Base-by-base conservation (phyloP, 2,797 vertebrate species). In the Lagocephalus sceleratus region DNA sequence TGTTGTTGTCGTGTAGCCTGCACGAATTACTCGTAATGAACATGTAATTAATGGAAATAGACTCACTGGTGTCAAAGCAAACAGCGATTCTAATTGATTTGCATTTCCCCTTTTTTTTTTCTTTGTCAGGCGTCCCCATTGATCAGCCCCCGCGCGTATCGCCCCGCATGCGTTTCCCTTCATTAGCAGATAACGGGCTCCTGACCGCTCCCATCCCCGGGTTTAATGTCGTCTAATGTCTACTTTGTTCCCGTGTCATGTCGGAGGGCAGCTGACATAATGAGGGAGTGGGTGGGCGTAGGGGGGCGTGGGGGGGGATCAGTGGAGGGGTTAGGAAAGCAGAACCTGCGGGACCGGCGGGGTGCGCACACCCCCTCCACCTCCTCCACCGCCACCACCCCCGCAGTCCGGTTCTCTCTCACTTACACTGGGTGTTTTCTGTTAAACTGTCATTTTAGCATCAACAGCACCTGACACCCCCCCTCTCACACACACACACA, bases 181-280 rank as follows among this genome's bases (percentile, higher is more conserved):
- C 97, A 98, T 98, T 98, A 97, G 93, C 90, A 91, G 95, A 98
- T 99, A 98, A 98, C 95, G 93, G 94, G 93, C 93, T 95, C 92
- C 96, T 98, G 96, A 98, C 98, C 95, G 96, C 95, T 94, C 93
- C 94, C 92, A 93, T 97, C 94, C 93, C 86, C 66, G 90, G 92
- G 92, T 94, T 95, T 98, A 98, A 98, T 97, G 95, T 95, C 92
- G 93, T 93, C 93, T 98, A 98, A 98, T 97, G 94, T 96, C 94
- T 93, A 95, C 97, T 98, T 98, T 98, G 96, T 99, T 94, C 94
- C 92, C 92, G 90, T 96, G 95, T 96, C 94, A 95, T 95, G 95
- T 94, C 93, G 91, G 89, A 94, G 95, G 94, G 94, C 89, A 94
- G 92, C 85, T 78, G 86, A 90, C 83, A 95, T 95, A 98, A 98